A percentile compares a stretch with the other conserved stretches of the same genome.
These are phyloP conservation scores for Herpetotheres cachinnans DNA, from an alignment of 2,113 vertebrate species.

Conservation along the genomic window DNA sequence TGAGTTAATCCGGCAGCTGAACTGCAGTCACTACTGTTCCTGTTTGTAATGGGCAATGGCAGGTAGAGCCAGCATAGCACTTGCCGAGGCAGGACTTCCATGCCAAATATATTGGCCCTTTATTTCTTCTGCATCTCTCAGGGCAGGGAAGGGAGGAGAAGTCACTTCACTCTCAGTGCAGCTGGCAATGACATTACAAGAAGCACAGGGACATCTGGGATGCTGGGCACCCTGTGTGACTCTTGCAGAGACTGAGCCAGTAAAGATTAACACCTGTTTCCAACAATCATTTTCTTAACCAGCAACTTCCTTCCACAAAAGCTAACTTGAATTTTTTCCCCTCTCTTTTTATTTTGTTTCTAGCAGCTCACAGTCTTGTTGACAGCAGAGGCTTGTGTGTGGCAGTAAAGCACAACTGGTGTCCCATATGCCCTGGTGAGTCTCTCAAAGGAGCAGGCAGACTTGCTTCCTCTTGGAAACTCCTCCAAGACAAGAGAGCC, in stretches of 20 bases:
- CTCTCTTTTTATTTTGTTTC: neutral
- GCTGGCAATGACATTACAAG: neutral
- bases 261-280: constrained; percentile 45
- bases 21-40: neutral
- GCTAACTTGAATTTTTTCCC: neutral
- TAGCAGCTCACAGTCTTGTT: neutral
- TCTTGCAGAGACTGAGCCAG: neutral
- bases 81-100: neutral
- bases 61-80: neutral
- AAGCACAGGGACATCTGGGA: neutral
- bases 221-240: neutral
- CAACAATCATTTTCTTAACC: neutral
- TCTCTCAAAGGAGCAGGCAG: neutral
- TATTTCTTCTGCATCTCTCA: neutral
- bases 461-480: neutral
- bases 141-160: neutral
- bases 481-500: neutral
- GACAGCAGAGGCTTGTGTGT: neutral
- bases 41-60: neutral
- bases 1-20: neutral
- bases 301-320: constrained; percentile 17
- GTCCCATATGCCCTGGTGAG: neutral
- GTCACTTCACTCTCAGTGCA: neutral
- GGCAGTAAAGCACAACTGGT: neutral
- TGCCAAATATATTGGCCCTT: neutral